Evolutionary conservation across 2,797 vertebrate species (phyloP), one percentile per base, ranked within the genome.

Genomic region (Crocidura indochinensis): DNA sequence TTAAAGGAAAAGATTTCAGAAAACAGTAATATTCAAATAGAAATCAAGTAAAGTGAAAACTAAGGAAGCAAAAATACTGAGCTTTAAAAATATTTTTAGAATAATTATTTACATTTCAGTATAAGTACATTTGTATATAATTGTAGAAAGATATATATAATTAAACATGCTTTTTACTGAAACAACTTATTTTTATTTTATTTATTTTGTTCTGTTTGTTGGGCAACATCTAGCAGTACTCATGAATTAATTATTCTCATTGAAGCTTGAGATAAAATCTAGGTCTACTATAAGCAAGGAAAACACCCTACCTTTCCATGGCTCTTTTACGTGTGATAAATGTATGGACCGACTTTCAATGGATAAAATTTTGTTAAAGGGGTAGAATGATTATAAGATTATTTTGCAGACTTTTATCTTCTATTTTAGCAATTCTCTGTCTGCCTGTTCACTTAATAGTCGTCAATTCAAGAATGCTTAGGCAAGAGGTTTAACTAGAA

Each of bases 31-130:
- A 22, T 88, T 44, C 0, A 68, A 76, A 90, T 1, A 53, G 12
- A 56, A 68, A 0, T 84, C 71, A 44, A 26, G 47, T 29, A 29
- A 62, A 44, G 2, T 38, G 38, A 1, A 0, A 64, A 14, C 22
- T 20, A 24, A 56, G 10, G 6, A 76, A 49, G 20, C 24, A 51
- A 46, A 69, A 53, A 51, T 10, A 29, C 38, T 38, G 38, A 2
- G 3, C 17, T 76, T 14, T 62, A 53, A 62, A 88, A 91, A 10
- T 72, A 82, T 71, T 1, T 75, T 62, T 71, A 79, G 1, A 94
- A 56, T 56, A 31, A 77, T 29, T 0, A 15, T 27, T 77, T 38
- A 20, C 19, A 49, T 31, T 69, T 91, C 8, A 64, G 53, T 69
- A 20, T 0, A 24, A 68, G 19, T 9, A 26, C 4, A 38, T 60